phyloP scores from a whole-genome alignment of 2,113 vertebrate genomes.

The Scomber colias region DNA sequence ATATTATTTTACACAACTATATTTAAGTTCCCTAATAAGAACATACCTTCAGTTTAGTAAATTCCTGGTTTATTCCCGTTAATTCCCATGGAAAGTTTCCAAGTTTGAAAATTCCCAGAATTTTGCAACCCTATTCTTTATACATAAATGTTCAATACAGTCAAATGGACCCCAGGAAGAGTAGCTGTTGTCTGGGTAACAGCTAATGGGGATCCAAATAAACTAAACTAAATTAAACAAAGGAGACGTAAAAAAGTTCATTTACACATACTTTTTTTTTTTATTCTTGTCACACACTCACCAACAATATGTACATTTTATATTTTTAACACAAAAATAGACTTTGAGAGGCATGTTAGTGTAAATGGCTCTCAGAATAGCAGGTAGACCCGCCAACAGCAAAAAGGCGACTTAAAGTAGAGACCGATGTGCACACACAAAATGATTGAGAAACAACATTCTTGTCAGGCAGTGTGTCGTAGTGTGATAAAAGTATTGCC shows the following conservation, averaged over 20 bases:
- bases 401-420: conserved; percentile 11
- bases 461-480: neutral
- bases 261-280: neutral
- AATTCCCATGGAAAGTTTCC: no score
- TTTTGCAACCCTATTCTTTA: neutral
- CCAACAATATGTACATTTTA: conserved; percentile 51
- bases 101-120: no score
- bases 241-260: neutral
- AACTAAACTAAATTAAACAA: neutral
- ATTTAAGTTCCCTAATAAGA: no score
- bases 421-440: conserved; percentile 9
- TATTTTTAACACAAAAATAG: conserved; percentile 47
- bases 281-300: conserved; percentile 53
- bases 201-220: no score
- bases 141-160: neutral
- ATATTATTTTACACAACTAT: no score
- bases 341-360: conserved; percentile 17
- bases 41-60: no score
- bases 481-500: neutral
- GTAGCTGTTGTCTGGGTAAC: no score
- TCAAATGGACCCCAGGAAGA: no score
- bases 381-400: neutral
- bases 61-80: no score
- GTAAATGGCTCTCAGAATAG: neutral
- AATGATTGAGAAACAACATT: conserved; percentile 13